phyloP scores from a whole-genome alignment of 1,140 invertebrate species.

The Zaprionus vittiger region DNA sequence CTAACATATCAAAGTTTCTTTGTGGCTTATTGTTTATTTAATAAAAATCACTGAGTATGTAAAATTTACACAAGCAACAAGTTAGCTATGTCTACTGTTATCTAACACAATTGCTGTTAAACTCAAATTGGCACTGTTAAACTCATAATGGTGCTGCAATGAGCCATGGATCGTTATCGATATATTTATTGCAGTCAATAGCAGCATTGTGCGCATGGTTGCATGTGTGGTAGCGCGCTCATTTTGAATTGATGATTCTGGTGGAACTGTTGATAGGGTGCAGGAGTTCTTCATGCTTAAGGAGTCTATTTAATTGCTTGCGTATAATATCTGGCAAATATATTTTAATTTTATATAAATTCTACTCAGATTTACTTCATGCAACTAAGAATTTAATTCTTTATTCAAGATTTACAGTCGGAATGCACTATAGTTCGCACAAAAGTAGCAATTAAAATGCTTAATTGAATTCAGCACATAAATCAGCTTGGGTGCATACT shows the following conservation, averaged over 20 bases:
- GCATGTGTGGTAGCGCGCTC: constrained; percentile 3
- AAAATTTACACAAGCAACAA: not conserved
- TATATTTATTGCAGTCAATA: not conserved
- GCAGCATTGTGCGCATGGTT: not conserved
- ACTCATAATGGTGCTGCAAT: constrained; percentile 1
- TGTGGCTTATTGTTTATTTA: not conserved
- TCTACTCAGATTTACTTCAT: not conserved
- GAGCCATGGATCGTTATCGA: not conserved
- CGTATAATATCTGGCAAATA: not conserved
- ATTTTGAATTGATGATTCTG: not conserved
- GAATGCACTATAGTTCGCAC: not conserved
- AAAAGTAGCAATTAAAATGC: not conserved
- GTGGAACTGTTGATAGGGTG: not conserved
- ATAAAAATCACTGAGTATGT: not conserved
- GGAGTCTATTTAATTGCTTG: not conserved
- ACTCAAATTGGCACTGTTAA: constrained; percentile 18
- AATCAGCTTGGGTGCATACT: not conserved
- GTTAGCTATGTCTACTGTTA: not conserved
- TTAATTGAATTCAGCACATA: not conserved
- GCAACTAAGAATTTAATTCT: not conserved
- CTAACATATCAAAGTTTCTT: not conserved
- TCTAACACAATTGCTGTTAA: constrained; percentile 16
- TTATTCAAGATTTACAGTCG: not conserved
- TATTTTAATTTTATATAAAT: not conserved
- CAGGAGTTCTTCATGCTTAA: not conserved